A percentile compares a stretch with the other conserved stretches of the same genome.
Evolutionary conservation across 1,140 invertebrate genomes (phyloP).

Genomic region (Calephelis virginiensis): DNA sequence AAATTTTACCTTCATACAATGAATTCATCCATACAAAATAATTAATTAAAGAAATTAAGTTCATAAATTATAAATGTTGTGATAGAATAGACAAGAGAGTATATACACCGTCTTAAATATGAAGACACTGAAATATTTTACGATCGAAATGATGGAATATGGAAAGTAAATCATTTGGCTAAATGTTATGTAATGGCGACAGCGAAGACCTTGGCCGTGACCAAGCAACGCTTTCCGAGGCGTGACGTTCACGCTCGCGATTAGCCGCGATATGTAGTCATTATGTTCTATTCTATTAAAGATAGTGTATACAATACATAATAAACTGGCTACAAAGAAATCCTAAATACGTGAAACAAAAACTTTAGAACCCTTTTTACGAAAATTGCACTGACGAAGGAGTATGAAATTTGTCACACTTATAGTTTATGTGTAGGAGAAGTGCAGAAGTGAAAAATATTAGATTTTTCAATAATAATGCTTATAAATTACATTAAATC

Average conservation of each 20-base stretch:
- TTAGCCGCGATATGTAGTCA: slow-evolving; percentile 50
- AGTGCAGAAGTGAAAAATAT: no score
- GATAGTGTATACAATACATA: slow-evolving; percentile 17
- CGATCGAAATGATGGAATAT: slow-evolving; percentile 23
- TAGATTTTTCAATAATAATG: no score
- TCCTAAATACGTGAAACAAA: no score
- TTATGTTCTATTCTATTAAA: slow-evolving; percentile 29
- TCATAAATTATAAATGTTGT: neutral
- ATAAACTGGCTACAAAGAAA: slow-evolving; percentile 30
- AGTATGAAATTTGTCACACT: no score
- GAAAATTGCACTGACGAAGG: no score
- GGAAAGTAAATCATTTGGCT: slow-evolving; percentile 50
- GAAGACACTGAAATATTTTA: slow-evolving; percentile 21
- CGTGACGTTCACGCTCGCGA: slow-evolving; percentile 53
- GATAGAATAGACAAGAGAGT: slow-evolving; percentile 8
- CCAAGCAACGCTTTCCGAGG: slow-evolving; percentile 60
- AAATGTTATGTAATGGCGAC: slow-evolving; percentile 61
- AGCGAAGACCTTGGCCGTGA: slow-evolving; percentile 71
- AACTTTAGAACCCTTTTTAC: no score
- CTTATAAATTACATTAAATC: no score
- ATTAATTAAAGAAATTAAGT: neutral
- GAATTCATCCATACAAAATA: no score
- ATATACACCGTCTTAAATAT: slow-evolving; percentile 8
- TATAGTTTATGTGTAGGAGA: no score
- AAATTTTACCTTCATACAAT: no score